Evolutionary conservation across 2,888 invertebrate species (phyloP).

Genomic region (Drosophila tanythrix): DNA sequence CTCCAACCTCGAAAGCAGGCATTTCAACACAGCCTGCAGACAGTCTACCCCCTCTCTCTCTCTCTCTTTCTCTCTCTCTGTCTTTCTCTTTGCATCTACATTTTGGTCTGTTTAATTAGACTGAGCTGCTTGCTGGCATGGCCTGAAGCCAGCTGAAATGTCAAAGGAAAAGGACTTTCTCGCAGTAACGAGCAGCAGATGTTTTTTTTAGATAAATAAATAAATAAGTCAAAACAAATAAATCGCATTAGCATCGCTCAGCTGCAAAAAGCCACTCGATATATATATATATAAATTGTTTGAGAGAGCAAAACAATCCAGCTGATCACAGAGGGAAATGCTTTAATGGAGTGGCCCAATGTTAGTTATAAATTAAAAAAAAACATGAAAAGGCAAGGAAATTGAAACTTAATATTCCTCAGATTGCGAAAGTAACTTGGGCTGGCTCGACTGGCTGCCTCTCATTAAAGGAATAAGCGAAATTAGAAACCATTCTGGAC

Average conservation of each 20-base stretch:
- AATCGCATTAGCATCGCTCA: constrained; percentile 7
- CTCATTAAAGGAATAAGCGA: not conserved
- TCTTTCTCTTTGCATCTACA: constrained; percentile 10
- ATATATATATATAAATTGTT: not conserved
- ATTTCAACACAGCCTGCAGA: not conserved
- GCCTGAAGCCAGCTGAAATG: constrained; percentile 16
- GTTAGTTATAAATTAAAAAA: not conserved
- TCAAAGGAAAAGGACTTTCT: constrained; percentile 1
- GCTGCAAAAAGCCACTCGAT: not conserved
- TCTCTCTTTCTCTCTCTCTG: not conserved
- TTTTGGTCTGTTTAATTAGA: constrained; percentile 50
- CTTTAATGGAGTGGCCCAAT: not conserved
- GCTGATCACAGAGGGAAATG: too few relatives aligned
- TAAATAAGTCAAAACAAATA: constrained; percentile 9
- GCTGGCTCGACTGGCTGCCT: not conserved
- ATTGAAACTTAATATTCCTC: not conserved
- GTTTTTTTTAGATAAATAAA: constrained; percentile 13
- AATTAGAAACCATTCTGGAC: not conserved
- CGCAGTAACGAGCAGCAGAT: not conserved
- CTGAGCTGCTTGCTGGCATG: constrained; percentile 16
- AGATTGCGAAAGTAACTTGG: not conserved
- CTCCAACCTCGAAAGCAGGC: not conserved
- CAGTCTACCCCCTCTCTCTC: not conserved
- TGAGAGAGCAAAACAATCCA: not conserved
- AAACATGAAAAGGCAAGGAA: not conserved